Conservation (phyloP, 2,113 vertebrate genomes). For the Dromas ardeola region DNA sequence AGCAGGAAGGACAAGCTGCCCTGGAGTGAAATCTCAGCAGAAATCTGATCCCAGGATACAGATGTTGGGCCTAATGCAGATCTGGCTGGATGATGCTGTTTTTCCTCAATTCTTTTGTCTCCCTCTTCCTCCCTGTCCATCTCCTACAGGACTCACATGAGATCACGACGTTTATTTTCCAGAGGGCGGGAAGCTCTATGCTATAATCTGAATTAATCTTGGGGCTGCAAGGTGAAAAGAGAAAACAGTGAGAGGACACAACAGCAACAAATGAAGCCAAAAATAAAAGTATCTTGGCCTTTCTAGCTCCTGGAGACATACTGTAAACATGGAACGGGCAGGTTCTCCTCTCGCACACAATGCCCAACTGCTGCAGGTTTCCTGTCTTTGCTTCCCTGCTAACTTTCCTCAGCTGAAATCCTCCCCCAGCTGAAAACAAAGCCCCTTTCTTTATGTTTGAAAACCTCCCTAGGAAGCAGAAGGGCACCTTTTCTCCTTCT, state of each 20-base stretch:
- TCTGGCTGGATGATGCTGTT: neutral
- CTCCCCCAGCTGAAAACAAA: neutral
- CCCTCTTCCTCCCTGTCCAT: neutral
- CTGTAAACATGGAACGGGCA: neutral
- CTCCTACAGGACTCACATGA: neutral
- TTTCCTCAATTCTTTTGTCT: neutral
- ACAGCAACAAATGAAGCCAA: neutral
- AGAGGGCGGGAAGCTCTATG: neutral
- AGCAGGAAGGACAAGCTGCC: neutral
- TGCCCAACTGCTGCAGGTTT: neutral
- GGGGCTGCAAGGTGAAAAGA: neutral
- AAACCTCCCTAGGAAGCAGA: constrained; percentile 14
- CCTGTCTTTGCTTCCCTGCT: neutral
- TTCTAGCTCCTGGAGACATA: neutral
- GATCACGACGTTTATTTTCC: neutral
- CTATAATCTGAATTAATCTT: neutral
- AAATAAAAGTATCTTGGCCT: neutral
- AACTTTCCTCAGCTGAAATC: neutral
- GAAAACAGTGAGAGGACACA: neutral
- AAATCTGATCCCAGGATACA: neutral
- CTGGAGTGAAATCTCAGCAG: neutral
- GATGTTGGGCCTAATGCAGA: neutral
- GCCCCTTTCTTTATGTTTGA: neutral
- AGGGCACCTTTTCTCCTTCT: constrained; percentile 18
- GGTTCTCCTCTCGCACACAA: neutral